Conservation (phyloP, 2,113 vertebrate species). For the Melanostigma gelatinosum region DNA sequence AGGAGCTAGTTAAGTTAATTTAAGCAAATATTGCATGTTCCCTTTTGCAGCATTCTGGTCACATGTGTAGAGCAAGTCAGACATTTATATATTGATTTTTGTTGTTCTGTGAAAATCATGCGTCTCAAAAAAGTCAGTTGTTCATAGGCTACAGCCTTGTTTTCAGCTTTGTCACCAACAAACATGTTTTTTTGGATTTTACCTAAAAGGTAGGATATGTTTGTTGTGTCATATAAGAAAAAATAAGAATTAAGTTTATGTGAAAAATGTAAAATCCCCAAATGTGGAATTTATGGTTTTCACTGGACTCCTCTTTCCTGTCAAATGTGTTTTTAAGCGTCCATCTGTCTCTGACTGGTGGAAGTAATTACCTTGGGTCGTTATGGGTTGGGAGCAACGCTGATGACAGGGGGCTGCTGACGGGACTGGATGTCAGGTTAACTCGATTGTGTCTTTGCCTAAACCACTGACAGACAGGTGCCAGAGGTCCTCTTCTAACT, state of each 20-base stretch:
- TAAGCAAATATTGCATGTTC: neutral
- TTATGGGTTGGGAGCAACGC: constrained; percentile 37
- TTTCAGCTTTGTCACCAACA: neutral
- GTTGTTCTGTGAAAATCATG: neutral
- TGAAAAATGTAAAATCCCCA: neutral
- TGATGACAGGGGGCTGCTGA: constrained; percentile 44
- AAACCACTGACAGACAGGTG: constrained; percentile 44
- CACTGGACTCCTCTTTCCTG: constrained; percentile 5
- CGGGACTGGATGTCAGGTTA: constrained; percentile 50
- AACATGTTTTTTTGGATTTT: neutral
- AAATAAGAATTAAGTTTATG: neutral
- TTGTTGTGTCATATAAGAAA: neutral
- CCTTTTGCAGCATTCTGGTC: constrained; percentile 7
- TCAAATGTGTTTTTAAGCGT: constrained; percentile 29
- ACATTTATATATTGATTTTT: neutral
- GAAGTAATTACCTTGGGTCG: constrained; percentile 57
- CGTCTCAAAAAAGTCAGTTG: neutral
- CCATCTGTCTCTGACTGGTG: constrained; percentile 34
- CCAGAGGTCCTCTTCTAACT: constrained; percentile 26
- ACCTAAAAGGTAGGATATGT: neutral
- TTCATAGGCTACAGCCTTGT: neutral
- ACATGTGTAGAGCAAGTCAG: neutral
- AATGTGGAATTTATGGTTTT: neutral
- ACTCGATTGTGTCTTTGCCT: constrained; percentile 25
- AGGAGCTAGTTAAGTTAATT: neutral